Conservation (phyloP, 2,797 vertebrate genomes). For the Micrastur ruficollis region DNA sequence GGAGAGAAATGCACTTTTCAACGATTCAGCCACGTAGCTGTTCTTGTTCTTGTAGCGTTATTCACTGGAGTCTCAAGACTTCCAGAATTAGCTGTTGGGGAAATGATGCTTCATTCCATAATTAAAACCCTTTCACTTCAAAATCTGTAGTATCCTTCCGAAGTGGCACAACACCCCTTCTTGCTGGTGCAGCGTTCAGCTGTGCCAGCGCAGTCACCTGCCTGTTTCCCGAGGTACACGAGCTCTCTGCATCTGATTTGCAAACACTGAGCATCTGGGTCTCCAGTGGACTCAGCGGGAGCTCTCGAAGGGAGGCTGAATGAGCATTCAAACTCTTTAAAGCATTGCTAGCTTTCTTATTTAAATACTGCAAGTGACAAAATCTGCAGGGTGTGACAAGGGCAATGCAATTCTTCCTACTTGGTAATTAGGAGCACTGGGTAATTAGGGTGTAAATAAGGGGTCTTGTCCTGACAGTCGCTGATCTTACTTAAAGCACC, state of each 20-base stretch:
- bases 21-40: neutral
- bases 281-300: neutral
- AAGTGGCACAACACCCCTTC: neutral
- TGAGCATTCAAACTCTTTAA: neutral
- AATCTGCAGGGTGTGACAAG: neutral
- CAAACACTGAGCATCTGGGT: neutral
- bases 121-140: neutral
- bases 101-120: neutral
- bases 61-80: neutral
- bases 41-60: neutral
- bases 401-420: neutral
- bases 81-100: neutral
- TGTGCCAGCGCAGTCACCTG: neutral
- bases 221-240: neutral
- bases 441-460: constrained; percentile 50
- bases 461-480: constrained; percentile 5
- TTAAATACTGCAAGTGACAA: neutral
- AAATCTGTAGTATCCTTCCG: neutral
- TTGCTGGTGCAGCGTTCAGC: neutral
- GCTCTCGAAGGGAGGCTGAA: neutral
- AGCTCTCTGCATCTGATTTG: neutral
- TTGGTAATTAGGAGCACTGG: constrained; percentile 39
- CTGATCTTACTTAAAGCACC: constrained; percentile 39
- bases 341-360: neutral
- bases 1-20: neutral